Percentiles rank a stretch among this genome's conserved stretches.
Evolutionary conservation across 2,113 vertebrate genomes (phyloP).

Genomic region (Leptobrachium ailaonicum): DNA sequence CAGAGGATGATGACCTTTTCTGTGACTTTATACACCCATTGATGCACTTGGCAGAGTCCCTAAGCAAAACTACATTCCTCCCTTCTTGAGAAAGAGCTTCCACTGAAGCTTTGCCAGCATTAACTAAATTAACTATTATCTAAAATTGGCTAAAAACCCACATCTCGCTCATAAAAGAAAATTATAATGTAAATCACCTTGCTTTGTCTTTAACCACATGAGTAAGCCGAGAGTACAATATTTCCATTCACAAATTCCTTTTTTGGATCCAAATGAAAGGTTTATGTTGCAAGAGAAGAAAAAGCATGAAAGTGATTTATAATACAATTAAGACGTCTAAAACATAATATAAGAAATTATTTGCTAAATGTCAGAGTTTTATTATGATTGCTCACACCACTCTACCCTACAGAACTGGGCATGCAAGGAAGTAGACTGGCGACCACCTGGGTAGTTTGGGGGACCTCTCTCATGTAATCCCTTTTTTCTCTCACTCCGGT

Average conservation of each 20-base stretch:
- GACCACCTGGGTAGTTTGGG: too few species aligned
- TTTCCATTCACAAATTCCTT: not conserved
- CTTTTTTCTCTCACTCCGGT: too few species aligned
- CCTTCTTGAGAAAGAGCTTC: not conserved
- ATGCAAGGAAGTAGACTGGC: too few species aligned
- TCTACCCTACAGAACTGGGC: too few species aligned
- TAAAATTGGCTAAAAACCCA: not conserved
- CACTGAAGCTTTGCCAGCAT: slow-evolving; percentile 18
- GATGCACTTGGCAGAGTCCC: slow-evolving; percentile 6
- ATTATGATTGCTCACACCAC: not conserved
- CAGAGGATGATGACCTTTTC: too few species aligned
- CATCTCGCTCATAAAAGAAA: not conserved
- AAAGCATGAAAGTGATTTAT: not conserved
- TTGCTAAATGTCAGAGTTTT: not conserved
- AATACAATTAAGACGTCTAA: not conserved
- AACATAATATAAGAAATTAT: not conserved
- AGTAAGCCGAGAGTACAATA: not conserved
- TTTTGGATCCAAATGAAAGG: not conserved
- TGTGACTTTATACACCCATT: not conserved
- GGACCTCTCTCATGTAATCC: too few species aligned
- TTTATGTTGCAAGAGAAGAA: slow-evolving; percentile 1
- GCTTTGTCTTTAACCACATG: not conserved
- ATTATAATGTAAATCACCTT: slow-evolving; percentile 13
- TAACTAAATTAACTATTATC: not conserved
- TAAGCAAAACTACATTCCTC: not conserved